A percentile compares a stretch with the other conserved stretches of the same genome.
phyloP scores from a whole-genome alignment of 2,113 vertebrate species.

The Leucosticte australis region DNA sequence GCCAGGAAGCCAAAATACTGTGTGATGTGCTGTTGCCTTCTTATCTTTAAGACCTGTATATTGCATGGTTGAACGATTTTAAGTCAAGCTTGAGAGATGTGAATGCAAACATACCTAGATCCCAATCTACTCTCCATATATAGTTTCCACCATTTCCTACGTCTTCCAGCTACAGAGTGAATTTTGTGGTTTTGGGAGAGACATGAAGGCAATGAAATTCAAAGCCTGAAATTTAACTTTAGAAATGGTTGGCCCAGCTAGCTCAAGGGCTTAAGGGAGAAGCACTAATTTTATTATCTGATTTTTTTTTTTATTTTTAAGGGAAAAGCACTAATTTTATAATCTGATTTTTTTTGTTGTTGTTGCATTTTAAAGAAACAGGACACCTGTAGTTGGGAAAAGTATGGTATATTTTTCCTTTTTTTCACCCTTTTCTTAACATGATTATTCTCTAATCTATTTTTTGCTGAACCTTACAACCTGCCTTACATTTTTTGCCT shows the following conservation, averaged over 20 bases:
- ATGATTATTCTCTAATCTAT: neutral
- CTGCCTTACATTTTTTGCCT: conserved; percentile 27
- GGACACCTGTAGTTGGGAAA: neutral
- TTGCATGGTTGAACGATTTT: neutral
- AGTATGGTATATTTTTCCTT: neutral
- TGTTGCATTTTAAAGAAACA: neutral
- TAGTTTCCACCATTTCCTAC: neutral
- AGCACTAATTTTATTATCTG: neutral
- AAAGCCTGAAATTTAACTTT: neutral
- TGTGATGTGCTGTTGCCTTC: neutral
- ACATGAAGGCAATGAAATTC: neutral
- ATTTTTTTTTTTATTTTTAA: neutral
- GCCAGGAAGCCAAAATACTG: neutral
- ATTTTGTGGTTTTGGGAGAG: neutral
- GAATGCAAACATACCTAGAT: neutral
- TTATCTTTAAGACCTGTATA: neutral
- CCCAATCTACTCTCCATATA: neutral
- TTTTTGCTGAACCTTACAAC: conserved; percentile 4
- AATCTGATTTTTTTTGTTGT: too few species aligned
- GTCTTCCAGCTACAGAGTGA: neutral
- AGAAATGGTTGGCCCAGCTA: neutral
- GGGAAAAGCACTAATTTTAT: neutral
- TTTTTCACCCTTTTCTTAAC: neutral
- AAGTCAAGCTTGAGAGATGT: neutral
- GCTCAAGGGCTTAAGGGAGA: neutral